Base-by-base conservation (phyloP, 2,797 vertebrate genomes). In the Scyliorhinus canicula region DNA sequence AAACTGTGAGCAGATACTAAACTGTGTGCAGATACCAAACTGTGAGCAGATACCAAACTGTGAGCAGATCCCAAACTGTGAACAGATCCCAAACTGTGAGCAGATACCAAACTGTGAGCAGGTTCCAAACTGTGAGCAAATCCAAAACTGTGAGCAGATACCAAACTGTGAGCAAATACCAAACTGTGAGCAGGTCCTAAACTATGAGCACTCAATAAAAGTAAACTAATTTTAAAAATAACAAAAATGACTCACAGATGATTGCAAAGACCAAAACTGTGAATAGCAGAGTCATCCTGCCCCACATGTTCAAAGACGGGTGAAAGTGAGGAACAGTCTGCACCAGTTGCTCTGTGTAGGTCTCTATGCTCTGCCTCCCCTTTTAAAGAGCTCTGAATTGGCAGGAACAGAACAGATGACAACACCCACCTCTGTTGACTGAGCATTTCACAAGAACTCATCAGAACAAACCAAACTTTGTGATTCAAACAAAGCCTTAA, bases 221-320 rank as follows among this genome's bases (percentile, higher is more conserved):
- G 31, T 8, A 35, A 21, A 19, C 0, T 16, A 50, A 28, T 52
- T 52, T 52, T 14, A n/a, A 90, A 90, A 88, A 88, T 14, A 57
- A 74, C 1, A 11, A 35, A 28, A 71, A 65, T 79, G 40, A 65
- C 95, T 95, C 65, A 95, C 95, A 47, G 74, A 94, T 71, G 35
- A 94, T 52, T 74, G 28, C 28, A 12, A n/a, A 94, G 47, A 74
- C 40, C 24, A 94, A 65, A 52, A 16, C 65, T 35, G 47, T 71
- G 93, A 71, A 50, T 11, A 94, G 44, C 47, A 94, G 40, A 44
- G 31, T 69, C 67, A 71, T 94, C 44, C 31, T 52, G 88, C 4
- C n/a, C n/a, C 7, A 65, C 7, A 28, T 63, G 19, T 91, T 91
- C 57, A 65, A 44, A 91, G n/a, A 16, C n/a, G 63, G n/a, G 19